These are phyloP conservation scores for Ciconia stormi DNA, from an alignment of 2,113 vertebrate genomes.

Conservation along the genomic window DNA sequence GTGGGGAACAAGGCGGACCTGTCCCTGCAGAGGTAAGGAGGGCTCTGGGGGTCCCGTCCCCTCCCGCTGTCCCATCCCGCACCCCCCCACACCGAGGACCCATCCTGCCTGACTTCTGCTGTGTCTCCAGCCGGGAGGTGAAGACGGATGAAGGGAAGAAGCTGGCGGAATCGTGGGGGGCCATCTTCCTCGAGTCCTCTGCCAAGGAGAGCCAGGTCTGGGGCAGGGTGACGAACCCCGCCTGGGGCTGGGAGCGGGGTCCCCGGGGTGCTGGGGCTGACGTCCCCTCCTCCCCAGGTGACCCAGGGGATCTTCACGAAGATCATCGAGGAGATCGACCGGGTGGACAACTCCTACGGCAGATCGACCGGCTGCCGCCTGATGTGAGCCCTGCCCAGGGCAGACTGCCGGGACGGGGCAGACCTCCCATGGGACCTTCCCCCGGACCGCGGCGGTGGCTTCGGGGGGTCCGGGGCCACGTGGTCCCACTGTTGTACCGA, in stretches of 20 bases:
- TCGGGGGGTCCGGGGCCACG: neutral
- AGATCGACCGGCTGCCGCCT: conserved; percentile 26
- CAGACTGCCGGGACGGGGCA: neutral
- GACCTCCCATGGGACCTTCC: neutral
- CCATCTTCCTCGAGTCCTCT: conserved; percentile 84
- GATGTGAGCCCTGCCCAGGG: conserved; percentile 10
- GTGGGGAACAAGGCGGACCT: conserved; percentile 89
- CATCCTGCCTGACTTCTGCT: neutral
- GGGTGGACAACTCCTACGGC: conserved; percentile 46
- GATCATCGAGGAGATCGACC: conserved; percentile 62
- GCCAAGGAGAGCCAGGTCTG: conserved; percentile 85
- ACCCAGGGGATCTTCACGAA: conserved; percentile 55
- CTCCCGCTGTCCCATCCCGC: neutral
- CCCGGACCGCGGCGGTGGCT: rapidly evolving
- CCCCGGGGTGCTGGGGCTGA: rapidly evolving
- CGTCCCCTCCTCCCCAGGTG: neutral
- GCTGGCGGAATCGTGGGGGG: conserved; percentile 82
- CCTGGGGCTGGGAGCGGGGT: rapidly evolving
- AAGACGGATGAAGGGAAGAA: conserved; percentile 85
- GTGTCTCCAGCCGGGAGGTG: conserved; percentile 52
- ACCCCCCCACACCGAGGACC: neutral
- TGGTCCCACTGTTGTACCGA: neutral
- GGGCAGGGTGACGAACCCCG: rapidly evolving
- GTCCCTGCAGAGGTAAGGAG: conserved; percentile 80
- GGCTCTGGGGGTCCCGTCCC: neutral